Evolutionary conservation across 2,888 invertebrate genomes (phyloP), one percentile per base, ranked within the genome.

Genomic region (Erebia palarica): DNA sequence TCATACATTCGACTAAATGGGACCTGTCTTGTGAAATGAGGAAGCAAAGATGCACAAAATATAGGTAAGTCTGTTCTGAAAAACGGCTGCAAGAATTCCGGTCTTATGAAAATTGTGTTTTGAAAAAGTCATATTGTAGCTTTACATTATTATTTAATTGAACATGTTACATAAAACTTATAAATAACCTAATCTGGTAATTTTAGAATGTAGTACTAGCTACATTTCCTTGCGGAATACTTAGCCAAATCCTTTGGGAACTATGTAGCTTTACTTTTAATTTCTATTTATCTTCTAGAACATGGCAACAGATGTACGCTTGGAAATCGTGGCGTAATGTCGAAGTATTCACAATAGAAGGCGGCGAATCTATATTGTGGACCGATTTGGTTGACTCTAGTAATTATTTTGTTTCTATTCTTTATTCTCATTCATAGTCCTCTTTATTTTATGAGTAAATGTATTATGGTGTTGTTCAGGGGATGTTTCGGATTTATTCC

Each of bases 281-380:
- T 18, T 10, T 14, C 44, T 53, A 21, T n/a, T 58, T 53, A 21
- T 18, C 14, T 74, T 71, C 94, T 86, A 95, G 96, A 76, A 96
- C 96, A 3, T 97, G 97, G 97, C 97, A 97, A 85, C 95, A 96
- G 44, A 95, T 97, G 77, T 97, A 97, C 82, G 94, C 95, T 70
- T 97, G 97, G 89, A 94, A 95, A 67, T 96, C 96, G 0, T 96
- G 96, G 96, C 92, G 94, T n/a, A 86, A 83, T 18, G 75, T 88
- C 0, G 86, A 89, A 14, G 86, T 84, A 0, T 84, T 86, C 63
- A 82, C 84, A 0, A 81, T 83, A 3, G 88, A 96, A 65, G 97
- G 97, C 0, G 97, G 96, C 0, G 97, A 97, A 84, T 96, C 95
- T 0, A 95, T 96, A 21, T 89, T 97, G 55, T 97, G 97, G 97